A percentile compares a stretch with the other conserved stretches of the same genome.
phyloP scores from a whole-genome alignment of 1,140 invertebrate species.

The Hylyphantes graminicola region DNA sequence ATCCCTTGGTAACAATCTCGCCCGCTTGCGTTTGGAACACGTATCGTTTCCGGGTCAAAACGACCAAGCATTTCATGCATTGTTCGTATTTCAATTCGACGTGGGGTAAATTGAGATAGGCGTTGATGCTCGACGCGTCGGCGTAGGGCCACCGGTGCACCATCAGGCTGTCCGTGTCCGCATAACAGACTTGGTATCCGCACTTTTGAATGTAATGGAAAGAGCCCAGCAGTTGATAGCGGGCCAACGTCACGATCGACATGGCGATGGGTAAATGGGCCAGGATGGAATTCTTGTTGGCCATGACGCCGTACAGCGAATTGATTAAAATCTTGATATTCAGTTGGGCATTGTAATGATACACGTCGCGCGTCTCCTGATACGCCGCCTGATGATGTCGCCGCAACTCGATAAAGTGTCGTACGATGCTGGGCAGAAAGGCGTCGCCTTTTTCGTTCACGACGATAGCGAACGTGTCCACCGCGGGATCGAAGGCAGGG shows the following conservation, averaged over 20 bases:
- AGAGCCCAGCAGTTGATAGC: not conserved
- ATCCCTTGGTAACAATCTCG: not conserved
- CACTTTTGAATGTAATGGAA: not conserved
- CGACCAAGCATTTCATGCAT: constrained; percentile 8
- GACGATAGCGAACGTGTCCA: not conserved
- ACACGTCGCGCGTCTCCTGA: not conserved
- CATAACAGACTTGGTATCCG: constrained; percentile 17
- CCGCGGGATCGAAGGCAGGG: not conserved
- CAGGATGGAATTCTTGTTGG: not conserved
- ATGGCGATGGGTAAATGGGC: too few species aligned
- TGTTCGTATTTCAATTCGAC: constrained; percentile 27
- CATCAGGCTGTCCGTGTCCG: constrained; percentile 19
- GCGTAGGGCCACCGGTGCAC: not conserved
- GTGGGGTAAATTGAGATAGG: not conserved
- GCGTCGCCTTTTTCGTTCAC: not conserved
- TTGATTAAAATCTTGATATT: constrained; percentile 34
- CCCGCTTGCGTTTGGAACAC: not conserved
- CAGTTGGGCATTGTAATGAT: constrained; percentile 34
- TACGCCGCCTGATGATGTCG: not conserved
- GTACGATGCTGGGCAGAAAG: not conserved
- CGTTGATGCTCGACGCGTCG: not conserved
- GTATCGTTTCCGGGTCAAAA: constrained; percentile 18
- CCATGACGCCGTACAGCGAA: constrained; percentile 8
- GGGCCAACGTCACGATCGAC: not conserved
- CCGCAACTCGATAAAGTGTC: not conserved